phyloP scores from a whole-genome alignment of 2,888 invertebrate species.

The Atrina japonica region DNA sequence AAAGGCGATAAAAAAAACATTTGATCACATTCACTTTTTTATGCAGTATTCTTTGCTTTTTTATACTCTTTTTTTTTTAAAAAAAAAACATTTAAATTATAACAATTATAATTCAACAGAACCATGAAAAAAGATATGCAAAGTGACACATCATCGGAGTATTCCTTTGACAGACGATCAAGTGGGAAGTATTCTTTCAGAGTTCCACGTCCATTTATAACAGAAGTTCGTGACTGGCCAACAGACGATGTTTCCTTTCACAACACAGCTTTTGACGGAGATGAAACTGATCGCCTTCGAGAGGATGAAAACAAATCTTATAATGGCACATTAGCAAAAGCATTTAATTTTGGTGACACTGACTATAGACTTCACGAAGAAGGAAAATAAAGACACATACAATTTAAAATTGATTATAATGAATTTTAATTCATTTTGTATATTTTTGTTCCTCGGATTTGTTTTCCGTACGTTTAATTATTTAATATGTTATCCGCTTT shows the following conservation, averaged over 20 bases:
- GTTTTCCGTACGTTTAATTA: too few species aligned
- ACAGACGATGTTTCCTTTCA: constrained; percentile 32
- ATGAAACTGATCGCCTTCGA: constrained; percentile 23
- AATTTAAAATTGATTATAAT: too few species aligned
- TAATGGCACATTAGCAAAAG: constrained; percentile 28
- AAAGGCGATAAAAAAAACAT: too few species aligned
- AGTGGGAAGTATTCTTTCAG: constrained; percentile 42
- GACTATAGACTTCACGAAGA: constrained; percentile 22
- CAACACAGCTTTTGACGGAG: constrained; percentile 25
- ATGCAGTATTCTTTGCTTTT: too few species aligned
- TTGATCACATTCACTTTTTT: too few species aligned
- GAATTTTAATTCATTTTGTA: too few species aligned
- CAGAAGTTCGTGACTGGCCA: constrained; percentile 13
- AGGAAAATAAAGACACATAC: too few species aligned
- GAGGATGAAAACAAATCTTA: constrained; percentile 25
- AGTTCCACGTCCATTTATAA: constrained; percentile 40
- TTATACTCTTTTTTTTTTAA: too few species aligned
- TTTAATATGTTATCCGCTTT: too few species aligned
- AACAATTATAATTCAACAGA: too few species aligned
- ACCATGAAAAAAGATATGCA: constrained; percentile 35
- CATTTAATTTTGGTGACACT: constrained; percentile 16
- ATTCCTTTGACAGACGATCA: constrained; percentile 40
- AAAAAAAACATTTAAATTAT: too few species aligned
- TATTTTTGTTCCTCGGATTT: too few species aligned
- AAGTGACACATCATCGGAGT: constrained; percentile 34